phyloP scores from a whole-genome alignment of 2,888 invertebrate species.

The Podabrus alpinus region DNA sequence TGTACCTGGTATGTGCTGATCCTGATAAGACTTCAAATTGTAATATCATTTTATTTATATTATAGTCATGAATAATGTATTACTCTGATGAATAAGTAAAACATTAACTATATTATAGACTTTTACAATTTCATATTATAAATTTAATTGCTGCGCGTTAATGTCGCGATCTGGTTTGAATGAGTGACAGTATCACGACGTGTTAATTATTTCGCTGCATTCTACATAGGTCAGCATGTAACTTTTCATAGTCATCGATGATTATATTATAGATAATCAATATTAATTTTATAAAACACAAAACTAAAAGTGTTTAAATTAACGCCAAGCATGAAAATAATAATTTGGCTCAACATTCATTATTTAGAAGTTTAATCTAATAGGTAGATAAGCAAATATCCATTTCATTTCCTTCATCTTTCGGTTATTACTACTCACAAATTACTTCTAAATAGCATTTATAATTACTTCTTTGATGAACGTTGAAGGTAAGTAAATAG shows the following conservation, averaged over 20 bases:
- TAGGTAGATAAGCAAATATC: neutral
- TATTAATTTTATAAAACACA: neutral
- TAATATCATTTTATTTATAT: too few relatives aligned
- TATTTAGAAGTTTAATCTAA: neutral
- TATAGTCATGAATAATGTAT: too few relatives aligned
- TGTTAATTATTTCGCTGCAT: neutral
- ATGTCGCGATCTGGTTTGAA: neutral
- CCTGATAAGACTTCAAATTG: too few relatives aligned
- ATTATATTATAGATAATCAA: neutral
- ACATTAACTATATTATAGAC: neutral
- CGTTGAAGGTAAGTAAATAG: constrained; percentile 22
- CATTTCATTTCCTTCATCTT: constrained; percentile 10
- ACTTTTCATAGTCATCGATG: neutral
- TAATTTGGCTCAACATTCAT: neutral
- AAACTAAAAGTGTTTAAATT: neutral
- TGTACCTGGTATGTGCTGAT: too few relatives aligned
- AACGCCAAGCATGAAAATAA: neutral
- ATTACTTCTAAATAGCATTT: constrained; percentile 28
- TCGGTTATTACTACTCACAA: constrained; percentile 19
- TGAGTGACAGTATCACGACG: neutral
- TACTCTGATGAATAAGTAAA: neutral
- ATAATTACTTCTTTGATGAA: constrained; percentile 31
- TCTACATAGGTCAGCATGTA: neutral
- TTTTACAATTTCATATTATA: neutral
- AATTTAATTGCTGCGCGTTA: neutral